A percentile compares a stretch with the other conserved stretches of the same genome.
Evolutionary conservation across 2,113 vertebrate genomes (phyloP).

Genomic region (human): GRCh38 chr12:114744001-114744500

Average conservation of each 20-base stretch:
- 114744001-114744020: too few species aligned
- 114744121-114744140: not conserved
- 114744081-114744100: not conserved
- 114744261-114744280: not conserved
- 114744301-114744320: not conserved
- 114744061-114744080: not conserved
- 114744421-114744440: not conserved
- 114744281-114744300: not conserved
- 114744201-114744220: not conserved
- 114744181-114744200: not conserved
- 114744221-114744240: not conserved
- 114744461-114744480: not conserved
- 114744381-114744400: not conserved
- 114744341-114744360: not conserved
- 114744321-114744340: not conserved
- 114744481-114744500: not conserved
- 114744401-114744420: not conserved
- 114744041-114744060: too few species aligned
- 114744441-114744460: not conserved
- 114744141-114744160: not conserved
- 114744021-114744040: too few species aligned
- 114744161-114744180: not conserved
- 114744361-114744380: rapidly evolving
- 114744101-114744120: not conserved
- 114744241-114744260: not conserved